Percentiles rank a stretch among this genome's conserved stretches.
Conservation (phyloP, 1,140 invertebrate species). For the Drosophila obscura region DNA sequence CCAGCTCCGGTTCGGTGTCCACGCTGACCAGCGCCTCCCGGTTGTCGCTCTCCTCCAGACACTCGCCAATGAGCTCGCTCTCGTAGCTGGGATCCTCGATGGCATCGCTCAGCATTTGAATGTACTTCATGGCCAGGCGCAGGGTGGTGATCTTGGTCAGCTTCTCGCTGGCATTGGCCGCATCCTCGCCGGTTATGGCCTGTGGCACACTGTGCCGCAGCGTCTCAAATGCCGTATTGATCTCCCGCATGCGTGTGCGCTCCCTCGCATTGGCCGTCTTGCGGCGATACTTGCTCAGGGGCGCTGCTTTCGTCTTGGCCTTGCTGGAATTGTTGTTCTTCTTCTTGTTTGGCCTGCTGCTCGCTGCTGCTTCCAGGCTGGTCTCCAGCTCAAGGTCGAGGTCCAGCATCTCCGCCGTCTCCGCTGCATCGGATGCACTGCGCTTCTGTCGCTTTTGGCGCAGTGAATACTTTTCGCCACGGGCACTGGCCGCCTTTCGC, state of each 20-base stretch:
- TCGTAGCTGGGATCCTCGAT: constrained; percentile 75
- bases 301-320: constrained; percentile 90
- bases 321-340: constrained; percentile 36
- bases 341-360: constrained; percentile 29
- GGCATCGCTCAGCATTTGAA: constrained; percentile 86
- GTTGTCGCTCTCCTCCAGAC: constrained; percentile 61
- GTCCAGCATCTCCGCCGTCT: constrained; percentile 12
- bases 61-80: constrained; percentile 68
- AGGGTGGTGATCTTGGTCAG: constrained; percentile 95
- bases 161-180: constrained; percentile 87
- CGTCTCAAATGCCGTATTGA: constrained; percentile 93
- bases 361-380: constrained; percentile 1
- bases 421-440: constrained; percentile 21
- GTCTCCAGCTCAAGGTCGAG: constrained; percentile 33
- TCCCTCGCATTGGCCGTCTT: constrained; percentile 95
- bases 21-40: constrained; percentile 37
- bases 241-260: constrained; percentile 93
- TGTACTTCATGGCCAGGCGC: constrained; percentile 94
- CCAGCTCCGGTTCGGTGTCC: constrained; percentile 31
- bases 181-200: constrained; percentile 76
- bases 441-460: constrained; percentile 75
- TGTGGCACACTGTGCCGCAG: constrained; percentile 90
- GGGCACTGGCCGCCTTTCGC: constrained; percentile 41
- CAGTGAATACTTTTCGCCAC: constrained; percentile 78
- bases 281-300: constrained; percentile 94